A percentile compares a stretch with the other conserved stretches of the same genome.
Conservation (phyloP, 2,113 vertebrate species). For the Semicossyphus pulcher region DNA sequence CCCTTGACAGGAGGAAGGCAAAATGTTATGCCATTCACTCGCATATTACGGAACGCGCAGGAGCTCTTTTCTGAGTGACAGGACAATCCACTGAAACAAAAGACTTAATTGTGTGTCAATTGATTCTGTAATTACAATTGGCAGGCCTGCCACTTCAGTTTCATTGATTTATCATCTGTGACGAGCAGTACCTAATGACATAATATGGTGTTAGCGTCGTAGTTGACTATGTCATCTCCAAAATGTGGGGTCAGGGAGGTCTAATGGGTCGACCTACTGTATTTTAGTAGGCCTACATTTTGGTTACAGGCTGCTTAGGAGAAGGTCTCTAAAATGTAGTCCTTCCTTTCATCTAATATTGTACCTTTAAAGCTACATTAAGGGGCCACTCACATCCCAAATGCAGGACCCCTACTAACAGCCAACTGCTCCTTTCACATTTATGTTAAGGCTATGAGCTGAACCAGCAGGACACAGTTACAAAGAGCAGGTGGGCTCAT, state of each 20-base stretch:
- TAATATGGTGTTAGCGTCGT: constrained; percentile 16
- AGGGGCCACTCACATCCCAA: constrained; percentile 32
- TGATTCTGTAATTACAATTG: constrained; percentile 78
- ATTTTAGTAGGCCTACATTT: neutral
- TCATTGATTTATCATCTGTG: constrained; percentile 65
- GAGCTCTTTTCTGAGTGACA: constrained; percentile 69
- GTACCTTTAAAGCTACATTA: constrained; percentile 31
- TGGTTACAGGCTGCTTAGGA: neutral
- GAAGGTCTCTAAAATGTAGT: neutral
- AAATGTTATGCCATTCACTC: constrained; percentile 68
- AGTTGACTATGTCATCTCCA: constrained; percentile 1
- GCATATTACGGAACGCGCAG: constrained; percentile 53
- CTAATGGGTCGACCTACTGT: neutral
- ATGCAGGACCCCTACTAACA: constrained; percentile 28
- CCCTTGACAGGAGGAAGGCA: constrained; percentile 72
- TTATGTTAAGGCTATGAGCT: constrained; percentile 53
- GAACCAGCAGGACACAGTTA: constrained; percentile 64
- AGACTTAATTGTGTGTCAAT: constrained; percentile 77
- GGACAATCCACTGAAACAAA: constrained; percentile 76
- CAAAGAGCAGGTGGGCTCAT: constrained; percentile 74
- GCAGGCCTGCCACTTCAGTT: constrained; percentile 70
- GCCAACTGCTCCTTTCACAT: constrained; percentile 51
- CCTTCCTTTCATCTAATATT: constrained; percentile 21
- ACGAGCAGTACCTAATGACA: constrained; percentile 59
- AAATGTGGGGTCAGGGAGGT: neutral